Evolutionary conservation across 2,888 invertebrate species (phyloP).

Genomic region (Micoletzkya japonica): DNA sequence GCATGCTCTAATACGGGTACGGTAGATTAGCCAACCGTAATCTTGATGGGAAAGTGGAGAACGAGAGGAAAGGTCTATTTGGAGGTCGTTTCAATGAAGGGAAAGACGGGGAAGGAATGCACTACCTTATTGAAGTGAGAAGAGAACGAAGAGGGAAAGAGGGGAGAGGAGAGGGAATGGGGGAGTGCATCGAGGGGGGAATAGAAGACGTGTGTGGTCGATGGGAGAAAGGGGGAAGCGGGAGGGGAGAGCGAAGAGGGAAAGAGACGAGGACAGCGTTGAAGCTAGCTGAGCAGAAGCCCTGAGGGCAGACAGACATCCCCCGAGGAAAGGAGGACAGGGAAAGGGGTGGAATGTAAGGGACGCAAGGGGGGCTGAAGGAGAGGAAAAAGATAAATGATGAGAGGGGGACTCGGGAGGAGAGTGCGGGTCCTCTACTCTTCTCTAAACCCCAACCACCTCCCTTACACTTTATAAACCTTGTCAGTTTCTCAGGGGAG

Average conservation of each 20-base stretch:
- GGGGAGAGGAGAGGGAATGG: not conserved
- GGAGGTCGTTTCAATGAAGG: too few relatives aligned
- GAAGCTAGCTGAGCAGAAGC: not conserved
- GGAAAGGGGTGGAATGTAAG: not conserved
- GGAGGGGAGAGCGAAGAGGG: not conserved
- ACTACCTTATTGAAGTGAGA: not conserved
- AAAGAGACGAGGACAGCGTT: not conserved
- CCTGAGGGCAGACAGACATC: not conserved
- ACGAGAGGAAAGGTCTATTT: too few relatives aligned
- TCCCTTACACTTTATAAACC: too few relatives aligned
- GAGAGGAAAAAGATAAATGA: conserved; percentile 4
- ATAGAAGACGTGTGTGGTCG: not conserved
- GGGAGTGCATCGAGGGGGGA: not conserved
- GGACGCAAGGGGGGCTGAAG: not conserved
- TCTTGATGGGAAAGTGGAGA: too few relatives aligned
- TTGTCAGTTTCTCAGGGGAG: too few relatives aligned
- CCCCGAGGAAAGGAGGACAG: not conserved
- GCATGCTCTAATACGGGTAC: too few relatives aligned
- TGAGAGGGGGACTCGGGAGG: too few relatives aligned
- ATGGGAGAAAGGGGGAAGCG: not conserved
- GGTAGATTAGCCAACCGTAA: too few relatives aligned
- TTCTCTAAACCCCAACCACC: too few relatives aligned
- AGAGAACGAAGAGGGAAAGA: not conserved
- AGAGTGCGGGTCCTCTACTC: too few relatives aligned
- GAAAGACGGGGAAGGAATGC: not conserved